Conservation (phyloP, 1,140 invertebrate species). For the Drosophila busckii region DNA sequence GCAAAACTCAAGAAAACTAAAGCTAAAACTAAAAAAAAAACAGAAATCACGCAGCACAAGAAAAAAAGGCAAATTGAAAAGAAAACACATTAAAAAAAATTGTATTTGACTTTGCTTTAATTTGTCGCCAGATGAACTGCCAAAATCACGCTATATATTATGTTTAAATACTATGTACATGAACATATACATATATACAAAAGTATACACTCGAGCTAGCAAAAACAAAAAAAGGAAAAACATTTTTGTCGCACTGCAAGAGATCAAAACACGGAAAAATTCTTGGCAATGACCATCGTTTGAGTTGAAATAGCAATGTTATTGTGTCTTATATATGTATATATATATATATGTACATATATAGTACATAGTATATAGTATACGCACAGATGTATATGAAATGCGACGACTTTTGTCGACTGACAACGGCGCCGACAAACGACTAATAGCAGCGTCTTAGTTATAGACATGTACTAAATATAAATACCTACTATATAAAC, state of each 20-base stretch:
- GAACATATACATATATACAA: background rate
- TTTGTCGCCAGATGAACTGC: slow-evolving; percentile 71
- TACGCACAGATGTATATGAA: slow-evolving; percentile 11
- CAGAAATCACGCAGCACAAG: slow-evolving; percentile 5
- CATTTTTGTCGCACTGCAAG: slow-evolving; percentile 54
- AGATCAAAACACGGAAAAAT: slow-evolving; percentile 76
- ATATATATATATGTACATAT: slow-evolving; percentile 2
- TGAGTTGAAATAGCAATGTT: slow-evolving; percentile 65
- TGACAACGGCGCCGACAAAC: slow-evolving; percentile 63
- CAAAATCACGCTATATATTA: slow-evolving; percentile 37
- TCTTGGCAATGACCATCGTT: slow-evolving; percentile 75
- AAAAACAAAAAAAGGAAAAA: slow-evolving; percentile 42
- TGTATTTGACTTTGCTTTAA: slow-evolving; percentile 56
- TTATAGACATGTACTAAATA: slow-evolving; percentile 1
- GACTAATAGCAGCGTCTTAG: slow-evolving; percentile 13
- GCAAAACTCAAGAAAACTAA: no score
- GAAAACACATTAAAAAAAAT: slow-evolving; percentile 1
- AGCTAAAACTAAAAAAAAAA: background rate
- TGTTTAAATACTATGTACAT: slow-evolving; percentile 1
- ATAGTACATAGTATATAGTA: slow-evolving; percentile 3
- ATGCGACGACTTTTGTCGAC: slow-evolving; percentile 44
- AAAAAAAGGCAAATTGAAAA: background rate
- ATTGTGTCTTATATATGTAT: slow-evolving; percentile 39
- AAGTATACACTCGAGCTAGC: slow-evolving; percentile 21
- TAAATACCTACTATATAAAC: background rate